Evolutionary conservation across 2,113 vertebrate species (phyloP), one percentile per base, ranked within the genome.

Genomic region (Varanus salvator): DNA sequence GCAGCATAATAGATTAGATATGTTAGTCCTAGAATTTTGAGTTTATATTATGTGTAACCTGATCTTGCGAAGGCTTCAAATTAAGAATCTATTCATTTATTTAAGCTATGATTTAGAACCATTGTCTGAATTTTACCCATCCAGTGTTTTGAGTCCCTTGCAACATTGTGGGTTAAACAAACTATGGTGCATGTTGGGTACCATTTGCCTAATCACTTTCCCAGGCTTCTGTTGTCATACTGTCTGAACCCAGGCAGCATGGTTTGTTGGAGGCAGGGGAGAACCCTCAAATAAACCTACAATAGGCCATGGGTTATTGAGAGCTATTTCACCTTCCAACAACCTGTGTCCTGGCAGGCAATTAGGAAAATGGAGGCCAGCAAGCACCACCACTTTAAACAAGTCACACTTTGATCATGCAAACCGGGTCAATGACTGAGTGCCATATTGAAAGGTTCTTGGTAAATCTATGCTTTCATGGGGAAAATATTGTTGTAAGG

Each of bases 81-180:
- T 87, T 77, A 17, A 48, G 14, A 21, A 48, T 14, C 31, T 52
- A 29, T 64, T 76, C n/a, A 34, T 44, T 25, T 85, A 84, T 34
- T 78, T 85, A 66, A 75, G 57, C 31, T 80, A 68, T 29, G 23
- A 38, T 84, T 19, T 75, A 52, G 57, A 50, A 68, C 27, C 25
- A 23, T 44, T 19, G 1, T 5, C 8, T n/a, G 52, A 52, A 83
- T 91, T 90, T 93, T 85, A 93, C 86, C 92, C 89, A 88, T 87
- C 89, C 80, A 27, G 90, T 77, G 89, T 76, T 92, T 92, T 44
- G 89, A 48, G 11, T 21, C 25, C 19, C 31, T 23, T 80, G 38
- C 50, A 31, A 38, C 44, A 84, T 27, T 85, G 19, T 64, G 60
- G 60, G 15, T 3, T 64, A 64, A 64, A 64, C 60, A 64, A 64